These are phyloP conservation scores for Fulmarus glacialis DNA, from an alignment of 2,113 vertebrate genomes.

Conservation along the genomic window DNA sequence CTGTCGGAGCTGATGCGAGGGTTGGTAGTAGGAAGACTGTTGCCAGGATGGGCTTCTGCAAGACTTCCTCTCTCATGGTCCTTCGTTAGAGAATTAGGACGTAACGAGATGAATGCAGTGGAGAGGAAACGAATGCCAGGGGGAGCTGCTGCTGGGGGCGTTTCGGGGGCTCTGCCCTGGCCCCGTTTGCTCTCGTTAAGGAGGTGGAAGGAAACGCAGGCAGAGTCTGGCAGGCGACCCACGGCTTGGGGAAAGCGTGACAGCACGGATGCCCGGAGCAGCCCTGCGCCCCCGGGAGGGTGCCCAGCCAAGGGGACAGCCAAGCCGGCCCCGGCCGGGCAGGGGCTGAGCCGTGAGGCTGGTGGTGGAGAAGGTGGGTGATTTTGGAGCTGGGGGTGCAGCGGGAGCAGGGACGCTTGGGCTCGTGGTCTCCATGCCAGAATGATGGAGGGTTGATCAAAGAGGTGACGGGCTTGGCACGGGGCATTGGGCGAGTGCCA, in stretches of 20 bases:
- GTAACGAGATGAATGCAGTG: background rate
- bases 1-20: rapidly evolving
- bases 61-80: constrained; percentile 47
- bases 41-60: constrained; percentile 33
- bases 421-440: rapidly evolving
- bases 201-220: background rate
- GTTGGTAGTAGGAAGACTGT: background rate
- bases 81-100: constrained; percentile 45
- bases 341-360: rapidly evolving
- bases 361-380: background rate
- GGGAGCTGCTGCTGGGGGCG: background rate
- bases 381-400: rapidly evolving
- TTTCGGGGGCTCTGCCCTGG: background rate
- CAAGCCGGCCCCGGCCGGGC: rapidly evolving
- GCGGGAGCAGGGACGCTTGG: rapidly evolving
- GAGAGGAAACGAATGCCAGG: constrained; percentile 23
- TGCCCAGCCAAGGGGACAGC: background rate
- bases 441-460: rapidly evolving
- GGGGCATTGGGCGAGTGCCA: rapidly evolving
- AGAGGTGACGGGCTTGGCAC: background rate
- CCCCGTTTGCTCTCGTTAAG: background rate
- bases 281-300: rapidly evolving
- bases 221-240: background rate
- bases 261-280: rapidly evolving
- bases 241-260: rapidly evolving